Base-by-base conservation (phyloP, 2,113 vertebrate genomes). In the Dromaius novaehollandiae region DNA sequence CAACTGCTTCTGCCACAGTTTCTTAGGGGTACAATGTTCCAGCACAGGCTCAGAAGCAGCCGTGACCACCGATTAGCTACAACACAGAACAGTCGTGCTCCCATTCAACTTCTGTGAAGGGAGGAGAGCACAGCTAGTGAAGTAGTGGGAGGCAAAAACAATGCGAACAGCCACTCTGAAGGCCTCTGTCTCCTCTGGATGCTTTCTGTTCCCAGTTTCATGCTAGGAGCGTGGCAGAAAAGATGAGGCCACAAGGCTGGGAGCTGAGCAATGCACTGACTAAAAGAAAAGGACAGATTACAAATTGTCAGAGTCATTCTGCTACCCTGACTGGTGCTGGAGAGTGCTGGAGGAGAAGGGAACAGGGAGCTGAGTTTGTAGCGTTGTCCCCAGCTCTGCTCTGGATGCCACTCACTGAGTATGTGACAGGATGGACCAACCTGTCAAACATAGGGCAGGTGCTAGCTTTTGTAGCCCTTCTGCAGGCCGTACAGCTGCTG, bases 171-270 rank as follows among this genome's bases (percentile, higher is more conserved):
- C 20, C 44, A 26, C 0, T 7, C 76, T 58, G 53, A 20, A 81
- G 79, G 53, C 40, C 46, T 46, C 68, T 0, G 7, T 46, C 42
- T 46, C 25, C 38, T 65, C 28, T 46, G 1, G 36, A 34, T 69
- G 40, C 73, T 65, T 87, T 86, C 90, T 92, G 73, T 92, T 88
- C 46, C 69, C 83, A 40, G 70, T 84, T 86, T 81, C 88, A 94
- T 0, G 0, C 80, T 71, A 53, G 32, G 58, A 84, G 64, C 0
- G 0, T 2, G 11, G 77, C 68, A 61, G 40, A 71, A 85, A 56
- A 30, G 56, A 88, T 19, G 63, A 48, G 21, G n/a, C 77, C 5
- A 2, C 5, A 44, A 68, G 30, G 36, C 73, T 74, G 58, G 25
- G 42, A 81, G 44, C 26, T 0, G 0, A 81, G 58, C 60, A 90